Base-by-base conservation (phyloP, 2,113 vertebrate genomes). In the Tragelaphus buxtoni region DNA sequence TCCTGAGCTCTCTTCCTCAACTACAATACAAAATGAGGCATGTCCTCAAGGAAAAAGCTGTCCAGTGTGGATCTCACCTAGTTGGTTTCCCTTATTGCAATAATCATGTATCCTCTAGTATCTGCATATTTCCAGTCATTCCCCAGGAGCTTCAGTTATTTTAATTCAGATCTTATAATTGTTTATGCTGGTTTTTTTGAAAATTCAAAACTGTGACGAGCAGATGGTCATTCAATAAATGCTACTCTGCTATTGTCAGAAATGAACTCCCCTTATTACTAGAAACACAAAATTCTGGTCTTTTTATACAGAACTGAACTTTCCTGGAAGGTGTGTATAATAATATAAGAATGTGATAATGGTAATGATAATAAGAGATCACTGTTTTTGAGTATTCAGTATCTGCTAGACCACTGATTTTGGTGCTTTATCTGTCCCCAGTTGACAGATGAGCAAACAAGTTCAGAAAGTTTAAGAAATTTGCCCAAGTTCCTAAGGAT, bases 391-490 rank as follows among this genome's bases (percentile, higher is more conserved):
- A 7, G 7, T 4, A 30, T 49, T 12, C 13, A 53, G 28, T 32
- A 42, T 49, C 12, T 86, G 49, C 32, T 8, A 69, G 8, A 26
- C 20, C 20, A 58, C 2, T 28, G 24, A 80, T 91, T 26, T 20
- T 80, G 56, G 96, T 95, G 94, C 47, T 90, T 51, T 87, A 35
- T 45, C 20, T 96, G n/a, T 47, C 14, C 47, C 56, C 90, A 84
- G 49, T 76, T 60, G 79, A n/a, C 1, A 88, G 39, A 87, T 72
- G 81, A 96, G 88, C 83, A 98, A 98, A 97, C 69, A 96, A 93
- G 63, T 11, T 76, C 2, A 94, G 24, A 47, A 49, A 96, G 49
- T 5, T 90, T 90, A 95, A 98, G 53, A 76, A 65, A 93, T 35
- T 49, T 63, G 69, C 26, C 28, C 35, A 51, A 28, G 32, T 74